Evolutionary conservation across 2,888 invertebrate genomes (phyloP), one percentile per base, ranked within the genome.

Genomic region (Sarcophaga variegata): DNA sequence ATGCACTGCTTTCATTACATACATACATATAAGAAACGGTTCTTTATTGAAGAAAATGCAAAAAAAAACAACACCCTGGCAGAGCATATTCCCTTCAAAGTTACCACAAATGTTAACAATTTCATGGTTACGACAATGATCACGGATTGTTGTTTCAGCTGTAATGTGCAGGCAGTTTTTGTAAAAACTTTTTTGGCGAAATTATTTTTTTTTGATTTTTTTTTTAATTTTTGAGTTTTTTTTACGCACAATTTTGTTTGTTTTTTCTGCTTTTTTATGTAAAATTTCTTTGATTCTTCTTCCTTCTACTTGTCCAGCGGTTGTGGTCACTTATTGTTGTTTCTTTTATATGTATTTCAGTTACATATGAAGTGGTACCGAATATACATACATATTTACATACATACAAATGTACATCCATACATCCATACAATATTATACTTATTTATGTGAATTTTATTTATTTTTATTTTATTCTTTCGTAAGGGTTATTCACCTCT

Each of bases 401-500:
- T 22, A 69, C 27, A 25, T 37, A 12, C 4, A 72, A 22, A 69
- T 72, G 47, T 74, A 45, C 20, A 2, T 77, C 17, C 10, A 4
- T 49, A 20, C n/a, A 25, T 11, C 20, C 64, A 17, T 47, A 76
- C 67, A 69, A n/a, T 45, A 72, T 22, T 20, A 37, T 66, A 22
- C 45, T 49, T 84, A 71, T 71, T 67, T 22, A 74, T 71, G 49
- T 79, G 81, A 66, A 76, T 86, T 77, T 82, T 79, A 72, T 81
- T 77, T 80, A 49, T 74, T 76, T 47, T 77, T 80, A 60, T 74
- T 81, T 59, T 54, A 67, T 83, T 77, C 66, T 83, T 90, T 91
- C 91, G 89, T 91, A 90, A 88, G 91, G 92, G 92, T 92, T 91
- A 92, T 92, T 92, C 91, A 89, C 92, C 92, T 90, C 88, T 87